Base-by-base conservation (phyloP, 2,888 invertebrate genomes). In the Megaustenia siamemsis region DNA sequence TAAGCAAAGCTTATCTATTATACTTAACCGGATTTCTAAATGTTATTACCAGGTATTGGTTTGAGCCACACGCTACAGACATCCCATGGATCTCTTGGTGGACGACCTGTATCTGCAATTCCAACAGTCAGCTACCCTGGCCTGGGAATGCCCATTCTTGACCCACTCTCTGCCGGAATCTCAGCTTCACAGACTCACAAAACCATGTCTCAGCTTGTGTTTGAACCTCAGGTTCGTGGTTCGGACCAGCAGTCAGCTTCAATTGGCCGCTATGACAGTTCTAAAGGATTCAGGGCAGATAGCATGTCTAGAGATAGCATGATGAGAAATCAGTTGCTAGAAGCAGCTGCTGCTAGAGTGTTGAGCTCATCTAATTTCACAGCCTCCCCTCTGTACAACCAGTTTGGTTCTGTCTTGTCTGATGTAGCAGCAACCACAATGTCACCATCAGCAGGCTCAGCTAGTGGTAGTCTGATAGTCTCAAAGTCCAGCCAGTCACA, bases 161-260 rank as follows among this genome's bases (percentile, higher is more conserved):
- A 91, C 66, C 88, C 89, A 38, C 87, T 91, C 35, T 63, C 86
- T 63, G 75, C 86, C 0, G 88, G 88, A 28, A 87, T 90, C 66
- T 82, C 88, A 10, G 83, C 87, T 75, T 89, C 90, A 84, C 86
- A 87, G 28, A 87, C 88, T 21, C 92, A 92, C 87, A 92, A 92
- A 83, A 83, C 89, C 43, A 89, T 91, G 66, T 81, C 88, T 24
- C 90, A 91, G 35, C 88, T 90, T 68, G 87, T 89, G 10, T 89
- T 91, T 77, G 90, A 90, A 45, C 82, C 89, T 10, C 85, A 85
- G 28, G 63, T 76, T 24, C 71, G 85, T 10, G 45, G 78, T 40
- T n/a, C 68, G 6, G 87, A 87, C 24, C 87, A 86, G 75, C 84
- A 84, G 78, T 82, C 82, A 4, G 79, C 84, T 15, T 49, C 75